Percentiles rank a stretch among this genome's conserved stretches.
Conservation (phyloP, 2,797 vertebrate genomes). For the Choloepus didactylus region DNA sequence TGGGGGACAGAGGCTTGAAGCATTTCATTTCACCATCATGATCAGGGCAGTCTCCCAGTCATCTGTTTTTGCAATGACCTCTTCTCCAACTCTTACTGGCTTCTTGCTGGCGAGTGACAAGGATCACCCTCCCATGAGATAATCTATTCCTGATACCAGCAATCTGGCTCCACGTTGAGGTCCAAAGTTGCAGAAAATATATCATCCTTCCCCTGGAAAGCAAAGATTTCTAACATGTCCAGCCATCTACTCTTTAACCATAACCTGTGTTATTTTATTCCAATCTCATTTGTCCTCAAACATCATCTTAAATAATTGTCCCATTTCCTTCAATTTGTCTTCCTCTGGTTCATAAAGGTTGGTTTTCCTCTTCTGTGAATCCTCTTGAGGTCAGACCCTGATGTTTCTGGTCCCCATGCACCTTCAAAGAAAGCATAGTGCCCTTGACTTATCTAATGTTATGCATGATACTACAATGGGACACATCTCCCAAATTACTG, state of each 20-base stretch:
- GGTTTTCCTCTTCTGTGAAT: not conserved
- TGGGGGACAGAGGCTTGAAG: too few species aligned
- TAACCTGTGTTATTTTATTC: conserved; percentile 25
- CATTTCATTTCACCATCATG: too few species aligned
- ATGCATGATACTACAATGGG: not conserved
- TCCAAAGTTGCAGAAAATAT: conserved; percentile 11
- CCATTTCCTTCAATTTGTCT: not conserved
- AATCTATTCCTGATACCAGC: not conserved
- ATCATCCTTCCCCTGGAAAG: not conserved
- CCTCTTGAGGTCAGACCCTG: not conserved
- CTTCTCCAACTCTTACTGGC: not conserved
- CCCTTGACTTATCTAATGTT: not conserved
- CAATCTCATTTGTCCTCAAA: not conserved
- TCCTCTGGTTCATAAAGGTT: not conserved
- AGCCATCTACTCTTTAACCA: not conserved
- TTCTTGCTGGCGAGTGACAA: not conserved
- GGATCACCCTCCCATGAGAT: not conserved
- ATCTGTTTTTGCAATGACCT: not conserved
- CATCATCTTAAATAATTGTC: not conserved
- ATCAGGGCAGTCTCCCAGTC: too few species aligned
- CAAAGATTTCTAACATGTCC: not conserved
- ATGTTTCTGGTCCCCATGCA: not conserved
- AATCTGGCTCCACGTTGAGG: not conserved
- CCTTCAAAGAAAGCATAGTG: not conserved
- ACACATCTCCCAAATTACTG: not conserved